A percentile compares a stretch with the other conserved stretches of the same genome.
Evolutionary conservation across 2,797 vertebrate species (phyloP).

Genomic region (Fistularia tabacaria): DNA sequence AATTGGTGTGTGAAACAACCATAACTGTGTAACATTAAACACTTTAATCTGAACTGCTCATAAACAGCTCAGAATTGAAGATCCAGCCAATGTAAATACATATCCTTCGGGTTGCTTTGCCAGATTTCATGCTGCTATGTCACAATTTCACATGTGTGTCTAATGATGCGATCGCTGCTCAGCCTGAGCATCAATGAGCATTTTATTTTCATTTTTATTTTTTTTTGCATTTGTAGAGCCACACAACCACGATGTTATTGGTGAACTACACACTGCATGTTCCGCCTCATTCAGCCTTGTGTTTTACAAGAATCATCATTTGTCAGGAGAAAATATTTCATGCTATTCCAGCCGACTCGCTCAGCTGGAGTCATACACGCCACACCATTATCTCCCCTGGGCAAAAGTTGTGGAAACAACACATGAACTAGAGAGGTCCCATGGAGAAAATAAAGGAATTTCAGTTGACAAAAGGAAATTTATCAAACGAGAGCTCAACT

Average conservation of each 20-base stretch:
- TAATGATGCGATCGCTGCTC: slow-evolving; percentile 22
- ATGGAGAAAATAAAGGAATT: too few species aligned
- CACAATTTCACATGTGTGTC: slow-evolving; percentile 24
- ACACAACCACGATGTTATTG: neutral
- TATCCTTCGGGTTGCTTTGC: slow-evolving; percentile 4
- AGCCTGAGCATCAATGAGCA: slow-evolving; percentile 3
- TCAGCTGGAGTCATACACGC: slow-evolving; percentile 41
- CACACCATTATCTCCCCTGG: too few species aligned
- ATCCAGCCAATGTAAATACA: slow-evolving; percentile 8
- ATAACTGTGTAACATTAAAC: slow-evolving; percentile 11
- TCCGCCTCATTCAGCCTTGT: too few species aligned
- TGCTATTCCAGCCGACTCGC: neutral
- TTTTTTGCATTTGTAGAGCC: slow-evolving; percentile 1
- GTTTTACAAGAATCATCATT: too few species aligned
- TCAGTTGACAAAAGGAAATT: too few species aligned
- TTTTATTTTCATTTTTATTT: slow-evolving; percentile 14
- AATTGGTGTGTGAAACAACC: slow-evolving; percentile 1
- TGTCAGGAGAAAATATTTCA: too few species aligned
- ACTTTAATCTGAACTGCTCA: slow-evolving; percentile 17
- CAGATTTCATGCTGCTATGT: slow-evolving; percentile 27
- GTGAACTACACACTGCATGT: too few species aligned
- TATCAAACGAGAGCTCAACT: too few species aligned
- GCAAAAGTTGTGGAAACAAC: too few species aligned
- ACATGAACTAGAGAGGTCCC: too few species aligned
- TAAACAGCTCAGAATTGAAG: slow-evolving; percentile 15